These are phyloP conservation scores for Poecilia wingei DNA, from an alignment of 2,797 vertebrate species.

Conservation along the genomic window DNA sequence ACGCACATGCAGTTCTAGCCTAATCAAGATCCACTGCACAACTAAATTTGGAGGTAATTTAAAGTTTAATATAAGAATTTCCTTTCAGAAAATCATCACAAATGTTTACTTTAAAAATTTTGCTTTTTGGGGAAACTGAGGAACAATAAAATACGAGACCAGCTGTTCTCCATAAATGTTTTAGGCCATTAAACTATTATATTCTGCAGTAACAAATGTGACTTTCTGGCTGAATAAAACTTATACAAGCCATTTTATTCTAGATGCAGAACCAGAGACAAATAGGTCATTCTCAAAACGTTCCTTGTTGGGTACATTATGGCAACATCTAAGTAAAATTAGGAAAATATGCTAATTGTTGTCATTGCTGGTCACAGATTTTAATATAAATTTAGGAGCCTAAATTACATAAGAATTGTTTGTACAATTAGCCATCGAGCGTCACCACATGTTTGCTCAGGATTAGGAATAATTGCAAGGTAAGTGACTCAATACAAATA, in stretches of 20 bases:
- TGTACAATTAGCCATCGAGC: not conserved
- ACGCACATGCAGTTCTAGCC: not conserved
- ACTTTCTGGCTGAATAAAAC: not conserved
- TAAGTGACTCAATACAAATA: not conserved
- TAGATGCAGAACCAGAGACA: not conserved
- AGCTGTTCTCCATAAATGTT: not conserved
- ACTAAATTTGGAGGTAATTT: not conserved
- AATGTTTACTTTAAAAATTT: not conserved
- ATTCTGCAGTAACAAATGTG: not conserved
- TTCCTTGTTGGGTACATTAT: not conserved
- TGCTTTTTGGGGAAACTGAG: not conserved
- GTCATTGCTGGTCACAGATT: not conserved
- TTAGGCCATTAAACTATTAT: not conserved
- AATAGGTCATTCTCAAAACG: not conserved
- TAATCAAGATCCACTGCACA: not conserved
- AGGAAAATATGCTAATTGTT: not conserved
- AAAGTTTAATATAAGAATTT: not conserved
- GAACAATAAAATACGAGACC: not conserved
- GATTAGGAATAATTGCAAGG: not conserved
- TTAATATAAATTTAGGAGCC: not conserved
- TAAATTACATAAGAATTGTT: not conserved
- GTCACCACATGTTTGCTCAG: not conserved
- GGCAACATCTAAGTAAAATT: not conserved
- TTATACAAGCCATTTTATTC: not conserved
- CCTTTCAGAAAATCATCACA: not conserved